A percentile compares a stretch with the other conserved stretches of the same genome.
phyloP scores from a whole-genome alignment of 2,113 vertebrate species.

The Quiscalus mexicanus region DNA sequence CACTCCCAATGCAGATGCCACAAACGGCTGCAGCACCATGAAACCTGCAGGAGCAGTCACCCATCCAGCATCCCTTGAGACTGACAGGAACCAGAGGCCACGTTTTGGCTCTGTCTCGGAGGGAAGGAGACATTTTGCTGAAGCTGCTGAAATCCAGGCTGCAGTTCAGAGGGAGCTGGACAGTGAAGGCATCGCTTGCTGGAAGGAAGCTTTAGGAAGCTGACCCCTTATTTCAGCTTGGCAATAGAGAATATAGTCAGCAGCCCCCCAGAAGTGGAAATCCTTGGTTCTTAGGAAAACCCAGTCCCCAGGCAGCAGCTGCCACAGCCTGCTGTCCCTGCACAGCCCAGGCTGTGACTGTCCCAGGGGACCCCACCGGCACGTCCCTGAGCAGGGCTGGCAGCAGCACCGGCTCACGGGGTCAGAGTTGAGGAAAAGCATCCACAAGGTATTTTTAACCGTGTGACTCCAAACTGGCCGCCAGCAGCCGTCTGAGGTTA shows the following conservation, averaged over 20 bases:
- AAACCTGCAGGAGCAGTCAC: neutral
- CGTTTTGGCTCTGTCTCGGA: rapidly evolving
- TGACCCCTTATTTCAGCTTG: neutral
- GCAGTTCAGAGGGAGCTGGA: neutral
- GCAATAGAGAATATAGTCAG: neutral
- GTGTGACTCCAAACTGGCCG: neutral
- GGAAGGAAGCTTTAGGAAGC: neutral
- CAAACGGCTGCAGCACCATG: neutral
- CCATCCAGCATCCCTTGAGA: neutral
- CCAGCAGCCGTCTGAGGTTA: neutral
- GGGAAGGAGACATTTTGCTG: neutral
- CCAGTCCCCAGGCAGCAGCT: neutral
- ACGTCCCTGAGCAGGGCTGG: neutral
- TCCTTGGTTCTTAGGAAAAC: neutral
- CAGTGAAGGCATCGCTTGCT: rapidly evolving
- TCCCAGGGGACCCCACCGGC: rapidly evolving
- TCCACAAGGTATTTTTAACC: constrained; percentile 50
- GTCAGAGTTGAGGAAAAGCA: constrained; percentile 45
- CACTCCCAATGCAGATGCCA: neutral
- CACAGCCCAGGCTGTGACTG: neutral
- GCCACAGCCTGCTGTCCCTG: neutral
- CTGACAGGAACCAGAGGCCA: neutral
- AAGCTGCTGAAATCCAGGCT: neutral
- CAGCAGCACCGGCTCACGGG: rapidly evolving
- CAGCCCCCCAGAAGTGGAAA: neutral